Conservation (phyloP, 2,113 vertebrate genomes). For the Peucedramus taeniatus region DNA sequence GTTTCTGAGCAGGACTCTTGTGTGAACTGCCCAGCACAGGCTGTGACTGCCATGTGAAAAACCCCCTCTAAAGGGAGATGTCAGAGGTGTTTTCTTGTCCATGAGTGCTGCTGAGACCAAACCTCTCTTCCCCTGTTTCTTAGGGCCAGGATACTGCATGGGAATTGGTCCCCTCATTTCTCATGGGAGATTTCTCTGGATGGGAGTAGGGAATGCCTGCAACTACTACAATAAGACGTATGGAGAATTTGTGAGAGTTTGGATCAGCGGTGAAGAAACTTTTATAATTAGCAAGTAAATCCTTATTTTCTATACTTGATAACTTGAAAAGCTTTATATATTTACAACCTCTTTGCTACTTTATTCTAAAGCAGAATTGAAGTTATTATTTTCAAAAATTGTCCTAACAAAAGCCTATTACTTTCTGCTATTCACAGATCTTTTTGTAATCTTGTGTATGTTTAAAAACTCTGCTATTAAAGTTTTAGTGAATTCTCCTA, state of each 20-base stretch:
- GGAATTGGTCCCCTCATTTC: slow-evolving; percentile 90
- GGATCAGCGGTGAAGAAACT: slow-evolving; percentile 93
- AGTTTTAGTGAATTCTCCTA: neutral
- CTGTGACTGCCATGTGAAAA: neutral
- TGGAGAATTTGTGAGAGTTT: slow-evolving; percentile 88
- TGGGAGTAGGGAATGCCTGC: slow-evolving; percentile 88
- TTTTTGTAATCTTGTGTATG: neutral
- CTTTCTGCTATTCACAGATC: neutral
- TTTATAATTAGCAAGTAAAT: slow-evolving; percentile 91
- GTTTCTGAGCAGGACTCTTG: neutral
- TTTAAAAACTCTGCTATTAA: neutral
- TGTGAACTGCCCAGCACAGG: neutral
- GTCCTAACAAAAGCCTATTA: neutral
- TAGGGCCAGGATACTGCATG: slow-evolving; percentile 86
- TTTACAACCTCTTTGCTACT: neutral
- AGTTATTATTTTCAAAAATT: neutral
- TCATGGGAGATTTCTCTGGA: slow-evolving; percentile 87
- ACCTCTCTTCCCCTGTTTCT: neutral
- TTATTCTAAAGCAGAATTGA: neutral
- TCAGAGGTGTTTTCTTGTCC: neutral
- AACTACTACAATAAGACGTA: slow-evolving; percentile 95
- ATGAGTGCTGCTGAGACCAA: neutral
- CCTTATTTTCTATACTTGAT: neutral
- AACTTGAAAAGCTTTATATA: neutral
- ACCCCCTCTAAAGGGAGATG: neutral